Percentiles rank a stretch among this genome's conserved stretches.
These are phyloP conservation scores for Anarsia innoxiella DNA, from an alignment of 2,888 invertebrate genomes.

Conservation along the genomic window DNA sequence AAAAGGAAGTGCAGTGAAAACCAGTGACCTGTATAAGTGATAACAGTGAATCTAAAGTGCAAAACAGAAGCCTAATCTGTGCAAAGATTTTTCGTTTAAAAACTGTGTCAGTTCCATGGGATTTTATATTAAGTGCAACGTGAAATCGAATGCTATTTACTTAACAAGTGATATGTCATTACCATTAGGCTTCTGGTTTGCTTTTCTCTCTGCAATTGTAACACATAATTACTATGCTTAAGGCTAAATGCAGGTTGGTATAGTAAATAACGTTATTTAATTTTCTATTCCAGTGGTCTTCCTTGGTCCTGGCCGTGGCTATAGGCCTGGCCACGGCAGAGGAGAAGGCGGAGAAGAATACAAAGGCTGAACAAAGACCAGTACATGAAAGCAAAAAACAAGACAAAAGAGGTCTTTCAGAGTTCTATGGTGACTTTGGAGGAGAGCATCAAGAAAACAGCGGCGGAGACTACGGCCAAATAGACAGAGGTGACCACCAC, in stretches of 20 bases:
- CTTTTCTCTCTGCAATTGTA: too few relatives aligned
- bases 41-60: slow-evolving; percentile 2
- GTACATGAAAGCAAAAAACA: slow-evolving; percentile 69
- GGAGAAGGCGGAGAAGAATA: slow-evolving; percentile 65
- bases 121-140: slow-evolving; percentile 7
- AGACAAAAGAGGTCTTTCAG: slow-evolving; percentile 73
- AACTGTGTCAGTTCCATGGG: background rate
- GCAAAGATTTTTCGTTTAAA: background rate
- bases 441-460: slow-evolving; percentile 34
- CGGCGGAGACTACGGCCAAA: slow-evolving; percentile 27
- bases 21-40: slow-evolving; percentile 21
- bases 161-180: slow-evolving; percentile 4
- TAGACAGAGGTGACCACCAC: slow-evolving; percentile 18
- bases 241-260: background rate
- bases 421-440: slow-evolving; percentile 60
- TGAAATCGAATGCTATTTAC: slow-evolving; percentile 2
- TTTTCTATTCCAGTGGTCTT: slow-evolving; percentile 54
- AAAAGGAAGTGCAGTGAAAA: slow-evolving; percentile 25
- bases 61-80: slow-evolving; percentile 11
- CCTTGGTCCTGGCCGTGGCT: slow-evolving; percentile 71
- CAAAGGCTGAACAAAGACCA: slow-evolving; percentile 61
- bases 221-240: too few relatives aligned
- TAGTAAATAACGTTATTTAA: background rate
- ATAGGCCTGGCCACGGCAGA: slow-evolving; percentile 73
- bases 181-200: slow-evolving; percentile 14